Percentiles rank a stretch among this genome's conserved stretches.
Evolutionary conservation across 2,113 vertebrate species (phyloP).

Genomic region (Pelodiscus sinensis): DNA sequence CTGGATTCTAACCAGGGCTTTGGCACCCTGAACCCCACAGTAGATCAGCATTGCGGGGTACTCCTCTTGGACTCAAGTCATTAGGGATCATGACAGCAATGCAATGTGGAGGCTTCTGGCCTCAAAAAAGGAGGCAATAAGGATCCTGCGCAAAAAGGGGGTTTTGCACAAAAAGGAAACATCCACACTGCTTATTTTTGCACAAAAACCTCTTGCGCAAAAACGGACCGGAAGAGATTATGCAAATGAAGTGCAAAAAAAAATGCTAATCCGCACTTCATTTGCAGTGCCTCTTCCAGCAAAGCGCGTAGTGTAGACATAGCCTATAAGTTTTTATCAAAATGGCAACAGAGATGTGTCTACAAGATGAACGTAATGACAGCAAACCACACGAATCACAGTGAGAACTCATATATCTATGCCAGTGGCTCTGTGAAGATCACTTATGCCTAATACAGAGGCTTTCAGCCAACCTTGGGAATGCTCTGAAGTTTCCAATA

Average conservation of each 20-base stretch:
- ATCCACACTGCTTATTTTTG: neutral
- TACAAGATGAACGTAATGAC: rapidly evolving
- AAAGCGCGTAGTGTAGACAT: neutral
- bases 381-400: neutral
- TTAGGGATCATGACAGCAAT: neutral
- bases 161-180: no score
- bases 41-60: neutral
- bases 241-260: no score
- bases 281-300: no score
- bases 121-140: no score
- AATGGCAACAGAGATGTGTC: neutral
- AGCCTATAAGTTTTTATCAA: neutral
- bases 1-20: neutral
- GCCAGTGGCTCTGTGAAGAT: rapidly evolving
- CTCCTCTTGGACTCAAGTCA: neutral
- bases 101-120: no score
- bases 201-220: no score
- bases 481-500: neutral
- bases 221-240: no score
- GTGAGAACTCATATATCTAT: rapidly evolving
- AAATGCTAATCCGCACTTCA: no score
- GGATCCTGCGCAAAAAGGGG: no score
- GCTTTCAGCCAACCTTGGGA: neutral
- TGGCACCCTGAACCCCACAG: rapidly evolving
- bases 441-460: neutral